Evolutionary conservation across 2,888 invertebrate species (phyloP).

Genomic region (Operophtera brumata): DNA sequence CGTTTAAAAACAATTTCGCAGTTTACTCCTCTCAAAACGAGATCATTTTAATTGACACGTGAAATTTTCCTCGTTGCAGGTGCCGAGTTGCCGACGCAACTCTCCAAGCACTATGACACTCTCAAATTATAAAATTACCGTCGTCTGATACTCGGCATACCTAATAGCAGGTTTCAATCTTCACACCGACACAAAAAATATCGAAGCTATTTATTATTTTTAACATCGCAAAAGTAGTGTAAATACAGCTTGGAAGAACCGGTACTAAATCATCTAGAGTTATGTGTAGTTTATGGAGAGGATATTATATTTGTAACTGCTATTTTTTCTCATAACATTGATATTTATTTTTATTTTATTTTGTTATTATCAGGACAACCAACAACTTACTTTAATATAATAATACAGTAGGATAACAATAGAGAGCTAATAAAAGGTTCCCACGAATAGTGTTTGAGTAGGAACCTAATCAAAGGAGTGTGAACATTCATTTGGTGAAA

Average conservation of each 20-base stretch:
- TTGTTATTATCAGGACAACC: too few relatives aligned
- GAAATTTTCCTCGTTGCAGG: constrained; percentile 35
- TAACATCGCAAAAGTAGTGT: constrained; percentile 59
- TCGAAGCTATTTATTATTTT: constrained; percentile 58
- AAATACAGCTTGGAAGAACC: constrained; percentile 59
- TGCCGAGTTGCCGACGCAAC: constrained; percentile 45
- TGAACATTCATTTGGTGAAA: too few relatives aligned
- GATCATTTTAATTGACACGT: too few relatives aligned
- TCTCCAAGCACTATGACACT: constrained; percentile 51
- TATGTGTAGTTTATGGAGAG: constrained; percentile 49
- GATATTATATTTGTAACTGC: constrained; percentile 39
- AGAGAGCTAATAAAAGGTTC: too few relatives aligned
- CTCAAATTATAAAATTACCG: constrained; percentile 71
- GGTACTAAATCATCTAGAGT: constrained; percentile 55
- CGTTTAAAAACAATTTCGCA: too few relatives aligned
- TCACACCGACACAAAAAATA: constrained; percentile 62
- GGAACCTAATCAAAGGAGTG: too few relatives aligned
- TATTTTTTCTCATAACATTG: constrained; percentile 40
- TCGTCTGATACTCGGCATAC: constrained; percentile 54
- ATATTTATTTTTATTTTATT: constrained; percentile 14
- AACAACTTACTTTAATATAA: too few relatives aligned
- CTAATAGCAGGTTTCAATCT: constrained; percentile 62
- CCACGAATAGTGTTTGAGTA: too few relatives aligned
- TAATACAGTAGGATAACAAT: too few relatives aligned
- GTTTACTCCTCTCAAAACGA: too few relatives aligned